Evolutionary conservation across 2,888 invertebrate species (phyloP), one percentile per base, ranked within the genome.

Genomic region (Podabrus alpinus): DNA sequence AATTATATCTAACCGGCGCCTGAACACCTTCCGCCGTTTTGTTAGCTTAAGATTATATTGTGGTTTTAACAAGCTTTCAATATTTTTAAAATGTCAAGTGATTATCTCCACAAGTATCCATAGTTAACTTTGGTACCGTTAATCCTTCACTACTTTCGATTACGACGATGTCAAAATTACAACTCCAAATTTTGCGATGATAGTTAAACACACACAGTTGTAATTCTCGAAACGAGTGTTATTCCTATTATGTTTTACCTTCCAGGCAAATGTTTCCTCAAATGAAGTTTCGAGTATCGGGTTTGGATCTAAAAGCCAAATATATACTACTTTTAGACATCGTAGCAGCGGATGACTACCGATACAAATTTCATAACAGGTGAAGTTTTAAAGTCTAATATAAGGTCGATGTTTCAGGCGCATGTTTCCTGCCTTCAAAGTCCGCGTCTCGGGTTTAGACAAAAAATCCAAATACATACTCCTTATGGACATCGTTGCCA

Each of bases 251-350:
- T 66, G 25, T 72, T 76, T 76, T 76, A 76, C 71, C 72, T 91
- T 94, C 80, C 94, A 99, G 98, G 92, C 97, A 99, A 92, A 99
- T 99, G 97, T 99, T 99, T 90, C 99, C 99, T 86, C 97, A 99
- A 90, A 98, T 96, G 95, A 98, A 98, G 92, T 98, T 98, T 89
- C 95, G 98, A 87, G 96, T 99, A 85, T 96, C 96, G 87, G 99
- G 99, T 84, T 91, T 99, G 90, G 98, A 99, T 92, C 95, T 97
- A 88, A 97, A 98, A 90, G 96, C 98, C 87, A 99, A 99, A 91
- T 99, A 99, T 92, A 98, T 98, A 89, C 92, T 99, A 79, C 92
- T 99, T 85, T 92, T 99, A 94, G 99, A 99, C 92, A 97, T 99
- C 88, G 97, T 98, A 84, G 97, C 98, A 68, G 97, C 98, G 80